Conservation (phyloP, 2,888 invertebrate species). For the Cylindroiulus punctatus region DNA sequence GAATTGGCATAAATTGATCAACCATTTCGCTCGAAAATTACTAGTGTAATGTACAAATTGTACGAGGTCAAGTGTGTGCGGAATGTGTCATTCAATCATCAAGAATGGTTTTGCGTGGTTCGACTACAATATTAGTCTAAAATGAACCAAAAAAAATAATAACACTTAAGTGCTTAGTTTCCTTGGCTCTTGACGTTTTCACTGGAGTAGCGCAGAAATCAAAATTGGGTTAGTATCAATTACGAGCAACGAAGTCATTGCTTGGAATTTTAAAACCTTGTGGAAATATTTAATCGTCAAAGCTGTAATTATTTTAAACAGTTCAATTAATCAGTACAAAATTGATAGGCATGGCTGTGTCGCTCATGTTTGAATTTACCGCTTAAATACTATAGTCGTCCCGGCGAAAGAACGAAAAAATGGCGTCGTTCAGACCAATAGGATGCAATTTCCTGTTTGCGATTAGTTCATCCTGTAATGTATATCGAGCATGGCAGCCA, state of each 20-base stretch:
- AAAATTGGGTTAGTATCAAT: slow-evolving; percentile 2
- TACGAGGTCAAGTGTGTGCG: slow-evolving; percentile 7
- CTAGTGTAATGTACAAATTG: neutral
- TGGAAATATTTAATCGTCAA: neutral
- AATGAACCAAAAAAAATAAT: too few species aligned
- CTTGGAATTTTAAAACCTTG: neutral
- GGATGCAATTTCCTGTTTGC: too few species aligned
- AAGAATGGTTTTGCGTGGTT: neutral
- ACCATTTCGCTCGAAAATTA: slow-evolving; percentile 8
- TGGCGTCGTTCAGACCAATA: too few species aligned
- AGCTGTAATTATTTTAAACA: neutral
- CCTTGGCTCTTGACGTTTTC: slow-evolving; percentile 9
- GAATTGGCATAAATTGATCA: slow-evolving; percentile 42
- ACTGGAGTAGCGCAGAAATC: neutral
- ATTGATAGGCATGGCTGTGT: neutral
- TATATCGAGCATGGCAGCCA: too few species aligned
- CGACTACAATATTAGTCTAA: slow-evolving; percentile 17
- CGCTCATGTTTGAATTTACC: too few species aligned
- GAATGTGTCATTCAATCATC: slow-evolving; percentile 34
- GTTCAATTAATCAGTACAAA: too few species aligned
- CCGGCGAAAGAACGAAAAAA: too few species aligned
- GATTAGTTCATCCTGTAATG: too few species aligned
- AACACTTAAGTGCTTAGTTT: slow-evolving; percentile 12
- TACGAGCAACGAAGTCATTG: neutral
- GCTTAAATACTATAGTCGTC: too few species aligned